phyloP scores from a whole-genome alignment of 2,113 vertebrate species.

The Turnix velox region DNA sequence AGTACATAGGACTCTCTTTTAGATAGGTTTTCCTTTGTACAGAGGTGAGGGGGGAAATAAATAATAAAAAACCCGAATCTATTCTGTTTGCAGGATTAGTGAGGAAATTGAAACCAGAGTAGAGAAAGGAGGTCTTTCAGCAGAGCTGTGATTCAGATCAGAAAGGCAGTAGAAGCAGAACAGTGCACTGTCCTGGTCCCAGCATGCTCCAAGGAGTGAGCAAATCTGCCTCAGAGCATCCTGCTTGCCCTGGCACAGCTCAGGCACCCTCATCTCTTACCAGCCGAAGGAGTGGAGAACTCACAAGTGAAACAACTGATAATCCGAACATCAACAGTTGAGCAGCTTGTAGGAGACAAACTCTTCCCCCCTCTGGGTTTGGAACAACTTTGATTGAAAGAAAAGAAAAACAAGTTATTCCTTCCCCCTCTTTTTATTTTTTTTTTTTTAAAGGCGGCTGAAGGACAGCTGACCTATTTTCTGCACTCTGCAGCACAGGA shows the following conservation, averaged over 20 bases:
- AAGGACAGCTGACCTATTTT: slow-evolving; percentile 49
- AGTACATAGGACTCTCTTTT: slow-evolving; percentile 44
- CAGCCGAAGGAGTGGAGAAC: neutral
- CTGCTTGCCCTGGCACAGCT: neutral
- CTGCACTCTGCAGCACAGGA: neutral
- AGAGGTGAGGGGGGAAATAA: accelerated
- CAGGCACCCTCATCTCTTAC: neutral
- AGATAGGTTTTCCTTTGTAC: neutral
- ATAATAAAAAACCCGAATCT: neutral
- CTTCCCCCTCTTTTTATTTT: too few relatives aligned
- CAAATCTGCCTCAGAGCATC: neutral
- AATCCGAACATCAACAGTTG: neutral
- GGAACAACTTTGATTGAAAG: neutral
- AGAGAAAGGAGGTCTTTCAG: neutral
- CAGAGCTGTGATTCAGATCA: neutral
- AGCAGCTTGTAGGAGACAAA: neutral
- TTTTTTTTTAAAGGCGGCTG: neutral
- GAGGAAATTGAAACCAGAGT: neutral
- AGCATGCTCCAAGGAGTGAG: neutral
- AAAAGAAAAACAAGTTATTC: neutral
- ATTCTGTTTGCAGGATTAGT: neutral
- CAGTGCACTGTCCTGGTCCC: neutral
- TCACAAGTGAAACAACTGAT: neutral
- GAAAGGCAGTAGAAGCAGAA: neutral
- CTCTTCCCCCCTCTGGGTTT: neutral